Evolutionary conservation across 2,888 invertebrate species (phyloP).

Genomic region (Salticus scenicus): DNA sequence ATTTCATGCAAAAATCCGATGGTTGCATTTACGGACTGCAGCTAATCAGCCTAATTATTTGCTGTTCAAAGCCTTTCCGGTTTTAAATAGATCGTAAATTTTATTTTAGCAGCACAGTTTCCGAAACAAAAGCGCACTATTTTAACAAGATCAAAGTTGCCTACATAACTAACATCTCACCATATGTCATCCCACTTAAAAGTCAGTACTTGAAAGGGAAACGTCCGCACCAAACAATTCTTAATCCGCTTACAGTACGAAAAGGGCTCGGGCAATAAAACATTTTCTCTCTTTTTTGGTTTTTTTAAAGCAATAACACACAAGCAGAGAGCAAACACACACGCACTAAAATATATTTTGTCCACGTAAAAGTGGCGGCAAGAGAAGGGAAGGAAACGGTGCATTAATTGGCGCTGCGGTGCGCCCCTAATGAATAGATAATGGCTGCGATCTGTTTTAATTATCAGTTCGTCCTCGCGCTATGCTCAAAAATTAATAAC

Average conservation of each 20-base stretch:
- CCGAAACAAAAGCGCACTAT: no score
- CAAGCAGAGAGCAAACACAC: constrained; percentile 2
- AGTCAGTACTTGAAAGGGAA: not conserved
- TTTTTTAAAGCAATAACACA: not conserved
- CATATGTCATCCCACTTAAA: not conserved
- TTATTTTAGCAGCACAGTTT: no score
- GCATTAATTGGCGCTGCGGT: constrained; percentile 68
- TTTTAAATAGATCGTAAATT: no score
- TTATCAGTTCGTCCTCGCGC: constrained; percentile 63
- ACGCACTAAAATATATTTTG: not conserved
- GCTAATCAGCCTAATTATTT: no score
- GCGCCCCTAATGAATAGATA: constrained; percentile 68
- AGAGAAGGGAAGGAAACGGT: constrained; percentile 19
- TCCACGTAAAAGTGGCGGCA: not conserved
- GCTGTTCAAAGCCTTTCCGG: no score
- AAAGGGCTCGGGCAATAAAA: constrained; percentile 34
- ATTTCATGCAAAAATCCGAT: no score
- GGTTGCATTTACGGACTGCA: no score
- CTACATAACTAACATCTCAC: not conserved
- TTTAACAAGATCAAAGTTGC: no score
- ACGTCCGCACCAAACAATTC: not conserved
- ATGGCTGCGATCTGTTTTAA: constrained; percentile 68
- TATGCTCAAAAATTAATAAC: constrained; percentile 66
- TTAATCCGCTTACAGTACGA: constrained; percentile 59
- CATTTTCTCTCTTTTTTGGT: constrained; percentile 22